Percentiles rank a stretch among this genome's conserved stretches.
Conservation (phyloP, 2,888 invertebrate genomes). For the Andrena chrysosceles region DNA sequence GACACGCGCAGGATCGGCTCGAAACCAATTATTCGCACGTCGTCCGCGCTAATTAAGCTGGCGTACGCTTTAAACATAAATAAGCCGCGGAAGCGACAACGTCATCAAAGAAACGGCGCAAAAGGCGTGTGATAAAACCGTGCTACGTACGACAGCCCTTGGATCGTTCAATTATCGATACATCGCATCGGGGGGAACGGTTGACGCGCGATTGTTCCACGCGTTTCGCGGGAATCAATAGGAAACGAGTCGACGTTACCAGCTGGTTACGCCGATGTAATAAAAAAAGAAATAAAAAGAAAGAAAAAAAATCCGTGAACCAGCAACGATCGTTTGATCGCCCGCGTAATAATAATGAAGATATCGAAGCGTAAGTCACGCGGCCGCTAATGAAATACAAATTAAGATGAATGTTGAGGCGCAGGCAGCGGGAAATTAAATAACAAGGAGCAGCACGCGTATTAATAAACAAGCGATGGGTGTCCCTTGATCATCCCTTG, state of each 20-base stretch:
- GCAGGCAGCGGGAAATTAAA: conserved; percentile 8
- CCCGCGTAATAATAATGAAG: conserved; percentile 50
- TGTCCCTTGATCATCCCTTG: conserved; percentile 2
- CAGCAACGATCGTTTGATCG: conserved; percentile 46
- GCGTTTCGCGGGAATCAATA: conserved; percentile 34
- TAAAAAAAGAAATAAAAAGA: background rate
- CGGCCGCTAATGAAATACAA: conserved; percentile 47
- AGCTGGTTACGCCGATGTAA: background rate
- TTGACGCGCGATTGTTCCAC: conserved; percentile 33
- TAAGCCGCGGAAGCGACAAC: conserved; percentile 48
- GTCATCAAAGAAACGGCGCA: conserved; percentile 46
- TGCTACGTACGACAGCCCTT: conserved; percentile 43
- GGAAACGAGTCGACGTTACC: conserved; percentile 24
- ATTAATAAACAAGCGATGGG: conserved; percentile 10
- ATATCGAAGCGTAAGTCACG: conserved; percentile 39
- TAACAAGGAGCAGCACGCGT: conserved; percentile 13
- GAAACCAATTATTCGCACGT: conserved; percentile 73
- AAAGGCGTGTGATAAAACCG: conserved; percentile 52
- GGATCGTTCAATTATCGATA: conserved; percentile 62
- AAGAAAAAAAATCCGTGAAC: conserved; percentile 10
- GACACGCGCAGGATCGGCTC: conserved; percentile 59
- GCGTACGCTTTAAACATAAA: conserved; percentile 61
- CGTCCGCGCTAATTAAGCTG: conserved; percentile 66
- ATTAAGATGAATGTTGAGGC: conserved; percentile 33
- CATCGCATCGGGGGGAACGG: conserved; percentile 16